Percentiles rank a stretch among this genome's conserved stretches.
These are phyloP conservation scores for Rana temporaria DNA, from an alignment of 2,113 vertebrate species.

Conservation along the genomic window DNA sequence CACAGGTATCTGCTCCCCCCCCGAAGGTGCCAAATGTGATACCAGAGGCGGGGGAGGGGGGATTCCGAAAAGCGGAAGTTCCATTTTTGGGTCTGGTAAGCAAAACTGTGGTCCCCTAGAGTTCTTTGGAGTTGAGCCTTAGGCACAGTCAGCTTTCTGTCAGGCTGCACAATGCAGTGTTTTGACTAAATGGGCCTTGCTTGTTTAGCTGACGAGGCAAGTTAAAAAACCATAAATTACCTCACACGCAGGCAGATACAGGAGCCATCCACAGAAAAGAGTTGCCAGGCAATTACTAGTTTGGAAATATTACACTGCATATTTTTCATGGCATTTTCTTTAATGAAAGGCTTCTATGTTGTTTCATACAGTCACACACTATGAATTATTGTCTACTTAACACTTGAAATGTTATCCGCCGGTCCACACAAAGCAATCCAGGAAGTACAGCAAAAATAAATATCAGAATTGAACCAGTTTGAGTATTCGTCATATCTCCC, in stretches of 20 bases:
- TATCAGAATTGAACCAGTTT: too few species aligned
- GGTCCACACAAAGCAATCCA: not conserved
- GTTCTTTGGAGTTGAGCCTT: too few species aligned
- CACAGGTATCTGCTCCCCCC: too few species aligned
- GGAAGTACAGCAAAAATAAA: not conserved
- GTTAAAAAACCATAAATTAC: not conserved
- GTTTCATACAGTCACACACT: not conserved
- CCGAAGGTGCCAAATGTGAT: too few species aligned
- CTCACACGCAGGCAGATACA: not conserved
- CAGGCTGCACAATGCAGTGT: not conserved
- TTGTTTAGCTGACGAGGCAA: slow-evolving; percentile 30
- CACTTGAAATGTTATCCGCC: not conserved
- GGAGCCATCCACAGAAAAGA: not conserved
- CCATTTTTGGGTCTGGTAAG: too few species aligned
- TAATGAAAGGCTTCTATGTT: slow-evolving; percentile 13
- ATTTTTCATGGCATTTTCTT: not conserved
- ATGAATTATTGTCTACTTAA: slow-evolving; percentile 10
- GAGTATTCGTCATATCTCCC: not conserved
- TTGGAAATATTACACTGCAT: slow-evolving; percentile 5
- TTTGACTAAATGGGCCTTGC: slow-evolving; percentile 10
- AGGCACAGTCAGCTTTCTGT: not conserved
- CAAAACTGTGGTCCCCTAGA: too few species aligned
- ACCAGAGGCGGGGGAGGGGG: too few species aligned
- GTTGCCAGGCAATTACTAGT: slow-evolving; percentile 11
- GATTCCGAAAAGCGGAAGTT: too few species aligned